phyloP scores from a whole-genome alignment of 2,888 invertebrate species.

The Orthosia cruda region DNA sequence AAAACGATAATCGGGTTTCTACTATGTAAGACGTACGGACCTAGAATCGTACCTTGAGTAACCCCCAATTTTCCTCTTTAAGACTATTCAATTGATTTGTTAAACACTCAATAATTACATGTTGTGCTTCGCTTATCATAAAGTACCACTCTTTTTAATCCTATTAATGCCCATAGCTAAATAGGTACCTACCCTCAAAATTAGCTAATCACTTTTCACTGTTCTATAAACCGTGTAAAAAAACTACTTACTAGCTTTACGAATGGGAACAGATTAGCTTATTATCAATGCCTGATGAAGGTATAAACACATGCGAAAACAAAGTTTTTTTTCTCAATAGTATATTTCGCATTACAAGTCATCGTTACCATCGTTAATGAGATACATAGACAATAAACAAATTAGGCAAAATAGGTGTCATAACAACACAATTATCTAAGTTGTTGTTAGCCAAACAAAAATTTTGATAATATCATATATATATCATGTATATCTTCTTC shows the following conservation, averaged over 20 bases:
- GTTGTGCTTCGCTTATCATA: not conserved
- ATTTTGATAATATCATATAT: too few relatives aligned
- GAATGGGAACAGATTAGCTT: slow-evolving; percentile 54
- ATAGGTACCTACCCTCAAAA: slow-evolving; percentile 10
- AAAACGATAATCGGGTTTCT: not conserved
- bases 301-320: slow-evolving; percentile 27
- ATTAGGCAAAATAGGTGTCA: not conserved
- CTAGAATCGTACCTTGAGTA: not conserved
- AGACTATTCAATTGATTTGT: not conserved
- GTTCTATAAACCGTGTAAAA: slow-evolving; percentile 30
- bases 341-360: not conserved
- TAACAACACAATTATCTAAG: slow-evolving; percentile 2
- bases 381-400: not conserved
- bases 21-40: too few relatives aligned
- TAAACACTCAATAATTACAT: not conserved
- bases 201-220: slow-evolving; percentile 24
- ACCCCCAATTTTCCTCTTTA: not conserved
- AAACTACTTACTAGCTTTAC: slow-evolving; percentile 24
- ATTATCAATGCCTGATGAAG: slow-evolving; percentile 18
- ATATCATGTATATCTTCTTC: too few relatives aligned
- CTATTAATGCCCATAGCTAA: slow-evolving; percentile 11
- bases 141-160: slow-evolving; percentile 6
- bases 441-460: slow-evolving; percentile 12
- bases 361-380: not conserved
- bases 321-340: slow-evolving; percentile 5